These are phyloP conservation scores for Noctua janthe DNA, from an alignment of 2,888 invertebrate species.

Conservation along the genomic window DNA sequence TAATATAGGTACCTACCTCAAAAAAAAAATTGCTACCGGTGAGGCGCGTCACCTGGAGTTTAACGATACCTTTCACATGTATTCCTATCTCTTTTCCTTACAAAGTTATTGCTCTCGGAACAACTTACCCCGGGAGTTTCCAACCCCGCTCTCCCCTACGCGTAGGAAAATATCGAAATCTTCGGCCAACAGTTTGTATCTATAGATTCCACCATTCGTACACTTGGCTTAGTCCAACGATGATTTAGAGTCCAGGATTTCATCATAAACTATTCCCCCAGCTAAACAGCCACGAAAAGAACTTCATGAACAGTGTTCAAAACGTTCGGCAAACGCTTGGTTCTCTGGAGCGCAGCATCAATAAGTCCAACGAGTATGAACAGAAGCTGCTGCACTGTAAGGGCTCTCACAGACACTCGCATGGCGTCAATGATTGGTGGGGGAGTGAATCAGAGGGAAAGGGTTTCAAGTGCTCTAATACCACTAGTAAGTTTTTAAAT, in stretches of 20 bases:
- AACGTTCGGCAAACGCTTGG: slow-evolving; percentile 79
- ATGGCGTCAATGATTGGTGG: slow-evolving; percentile 74
- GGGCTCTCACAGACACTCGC: slow-evolving; percentile 76
- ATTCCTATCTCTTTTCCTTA: neutral
- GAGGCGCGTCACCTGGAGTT: neutral
- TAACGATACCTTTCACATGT: neutral
- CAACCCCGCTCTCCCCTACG: neutral
- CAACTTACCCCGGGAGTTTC: neutral
- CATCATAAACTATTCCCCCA: slow-evolving; percentile 35
- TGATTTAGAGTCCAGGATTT: neutral
- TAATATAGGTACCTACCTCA: neutral
- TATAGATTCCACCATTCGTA: neutral
- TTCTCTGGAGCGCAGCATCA: slow-evolving; percentile 78
- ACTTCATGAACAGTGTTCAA: slow-evolving; percentile 77
- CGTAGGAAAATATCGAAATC: neutral
- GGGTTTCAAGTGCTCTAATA: slow-evolving; percentile 56
- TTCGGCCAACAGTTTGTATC: neutral
- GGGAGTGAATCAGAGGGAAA: slow-evolving; percentile 71
- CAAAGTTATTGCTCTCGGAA: neutral
- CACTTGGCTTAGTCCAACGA: neutral
- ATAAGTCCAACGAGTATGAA: slow-evolving; percentile 80
- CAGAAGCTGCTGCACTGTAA: slow-evolving; percentile 77
- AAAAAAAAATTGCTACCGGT: neutral
- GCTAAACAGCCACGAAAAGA: slow-evolving; percentile 70
- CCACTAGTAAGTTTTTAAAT: slow-evolving; percentile 44